phyloP scores from a whole-genome alignment of 2,888 invertebrate genomes.

The Ophion costatus region DNA sequence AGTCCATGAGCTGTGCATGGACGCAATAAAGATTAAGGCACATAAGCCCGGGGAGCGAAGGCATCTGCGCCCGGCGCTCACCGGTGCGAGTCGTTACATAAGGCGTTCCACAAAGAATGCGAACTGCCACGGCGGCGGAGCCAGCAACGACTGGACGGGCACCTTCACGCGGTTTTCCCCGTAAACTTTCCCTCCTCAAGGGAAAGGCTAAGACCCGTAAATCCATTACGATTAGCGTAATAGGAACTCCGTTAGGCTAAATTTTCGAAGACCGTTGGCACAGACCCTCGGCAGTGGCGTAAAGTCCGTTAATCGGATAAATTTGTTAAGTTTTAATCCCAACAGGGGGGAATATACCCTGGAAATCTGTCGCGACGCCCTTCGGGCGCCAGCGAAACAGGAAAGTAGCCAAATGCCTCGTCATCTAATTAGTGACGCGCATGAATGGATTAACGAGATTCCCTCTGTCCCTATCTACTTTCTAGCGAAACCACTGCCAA shows the following conservation, averaged over 20 bases:
- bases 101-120: background rate
- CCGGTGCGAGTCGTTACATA: slow-evolving; percentile 38
- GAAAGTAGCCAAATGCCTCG: too few species aligned
- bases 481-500: too few species aligned
- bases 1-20: background rate
- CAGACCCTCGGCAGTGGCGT: too few species aligned
- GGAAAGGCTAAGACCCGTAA: slow-evolving; percentile 6
- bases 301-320: background rate
- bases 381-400: too few species aligned
- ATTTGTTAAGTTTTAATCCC: slow-evolving; percentile 31
- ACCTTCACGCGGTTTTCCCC: slow-evolving; percentile 62
- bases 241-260: slow-evolving; percentile 47
- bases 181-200: background rate
- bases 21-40: background rate
- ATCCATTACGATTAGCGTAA: background rate
- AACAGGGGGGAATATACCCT: slow-evolving; percentile 27
- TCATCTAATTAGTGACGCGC: too few species aligned
- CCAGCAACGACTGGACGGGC: slow-evolving; percentile 21
- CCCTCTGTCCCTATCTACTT: too few species aligned
- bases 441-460: too few species aligned
- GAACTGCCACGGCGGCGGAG: slow-evolving; percentile 38
- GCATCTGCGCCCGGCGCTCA: background rate
- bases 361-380: background rate
- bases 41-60: background rate
- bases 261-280: slow-evolving; percentile 40